phyloP scores from a whole-genome alignment of 2,888 invertebrate genomes.

The Podabrus alpinus region DNA sequence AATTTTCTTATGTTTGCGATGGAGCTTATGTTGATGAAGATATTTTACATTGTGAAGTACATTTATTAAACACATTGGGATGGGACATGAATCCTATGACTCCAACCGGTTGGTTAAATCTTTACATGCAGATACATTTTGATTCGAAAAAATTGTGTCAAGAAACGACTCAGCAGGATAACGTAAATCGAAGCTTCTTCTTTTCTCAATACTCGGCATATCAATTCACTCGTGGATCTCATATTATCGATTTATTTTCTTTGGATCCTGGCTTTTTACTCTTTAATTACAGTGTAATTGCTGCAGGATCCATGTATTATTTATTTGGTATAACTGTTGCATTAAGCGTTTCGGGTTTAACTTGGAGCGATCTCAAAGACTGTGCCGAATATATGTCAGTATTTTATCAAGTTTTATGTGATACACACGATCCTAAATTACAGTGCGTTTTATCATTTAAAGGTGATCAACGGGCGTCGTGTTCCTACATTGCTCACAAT shows the following conservation, averaged over 20 bases:
- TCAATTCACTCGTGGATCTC: conserved; percentile 82
- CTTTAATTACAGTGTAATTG: conserved; percentile 84
- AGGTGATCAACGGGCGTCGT: conserved; percentile 55
- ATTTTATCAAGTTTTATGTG: conserved; percentile 57
- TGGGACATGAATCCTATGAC: conserved; percentile 95
- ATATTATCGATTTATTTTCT: conserved; percentile 87
- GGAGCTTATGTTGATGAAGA: conserved; percentile 84
- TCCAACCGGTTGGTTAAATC: conserved; percentile 88
- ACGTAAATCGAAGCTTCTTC: conserved; percentile 66
- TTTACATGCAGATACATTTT: conserved; percentile 86
- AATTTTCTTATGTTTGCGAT: conserved; percentile 97
- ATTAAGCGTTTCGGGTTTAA: conserved; percentile 74
- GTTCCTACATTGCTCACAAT: conserved; percentile 51
- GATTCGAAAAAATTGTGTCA: conserved; percentile 54
- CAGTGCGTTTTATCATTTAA: conserved; percentile 53
- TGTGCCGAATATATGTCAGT: conserved; percentile 86
- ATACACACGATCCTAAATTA: conserved; percentile 65
- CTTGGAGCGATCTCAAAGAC: conserved; percentile 73
- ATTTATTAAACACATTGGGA: conserved; percentile 57
- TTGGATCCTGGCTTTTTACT: conserved; percentile 83
- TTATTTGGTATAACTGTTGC: conserved; percentile 77
- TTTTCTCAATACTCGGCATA: conserved; percentile 87
- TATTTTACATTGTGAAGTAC: conserved; percentile 51
- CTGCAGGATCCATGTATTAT: conserved; percentile 89
- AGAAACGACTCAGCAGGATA: conserved; percentile 31